phyloP scores from a whole-genome alignment of 2,888 invertebrate genomes.

The Eulithis prunata region DNA sequence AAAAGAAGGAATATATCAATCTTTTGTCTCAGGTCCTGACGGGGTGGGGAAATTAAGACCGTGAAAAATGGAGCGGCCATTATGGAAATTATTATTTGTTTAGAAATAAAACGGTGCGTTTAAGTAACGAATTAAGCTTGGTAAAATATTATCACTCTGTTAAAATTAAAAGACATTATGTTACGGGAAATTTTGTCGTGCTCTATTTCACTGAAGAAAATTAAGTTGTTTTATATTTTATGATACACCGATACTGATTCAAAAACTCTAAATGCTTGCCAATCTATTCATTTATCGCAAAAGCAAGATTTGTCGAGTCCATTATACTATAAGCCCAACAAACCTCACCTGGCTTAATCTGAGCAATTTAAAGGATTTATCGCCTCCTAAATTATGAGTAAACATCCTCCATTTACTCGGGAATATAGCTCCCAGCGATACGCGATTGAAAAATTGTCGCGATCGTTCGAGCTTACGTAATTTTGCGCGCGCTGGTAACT shows the following conservation, averaged over 20 bases:
- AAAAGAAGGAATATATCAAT: constrained; percentile 77
- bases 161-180: constrained; percentile 44
- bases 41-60: constrained; percentile 69
- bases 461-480: constrained; percentile 64
- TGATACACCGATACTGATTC: too few species aligned
- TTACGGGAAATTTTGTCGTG: constrained; percentile 3
- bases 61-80: constrained; percentile 72
- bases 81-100: constrained; percentile 78
- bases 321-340: constrained; percentile 17
- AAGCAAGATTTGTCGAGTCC: constrained; percentile 1
- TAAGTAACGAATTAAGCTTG: constrained; percentile 51
- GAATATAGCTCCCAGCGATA: constrained; percentile 66
- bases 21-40: constrained; percentile 71
- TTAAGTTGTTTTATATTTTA: too few species aligned
- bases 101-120: constrained; percentile 62
- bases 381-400: constrained; percentile 63
- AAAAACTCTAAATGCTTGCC: neutral
- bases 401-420: constrained; percentile 66
- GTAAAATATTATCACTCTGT: constrained; percentile 48
- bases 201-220: neutral
- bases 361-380: constrained; percentile 47
- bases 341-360: constrained; percentile 30
- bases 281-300: neutral
- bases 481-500: constrained; percentile 62
- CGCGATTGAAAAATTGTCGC: constrained; percentile 79